These are phyloP conservation scores for Glaucidium brasilianum DNA, from an alignment of 2,113 vertebrate genomes.

Conservation along the genomic window DNA sequence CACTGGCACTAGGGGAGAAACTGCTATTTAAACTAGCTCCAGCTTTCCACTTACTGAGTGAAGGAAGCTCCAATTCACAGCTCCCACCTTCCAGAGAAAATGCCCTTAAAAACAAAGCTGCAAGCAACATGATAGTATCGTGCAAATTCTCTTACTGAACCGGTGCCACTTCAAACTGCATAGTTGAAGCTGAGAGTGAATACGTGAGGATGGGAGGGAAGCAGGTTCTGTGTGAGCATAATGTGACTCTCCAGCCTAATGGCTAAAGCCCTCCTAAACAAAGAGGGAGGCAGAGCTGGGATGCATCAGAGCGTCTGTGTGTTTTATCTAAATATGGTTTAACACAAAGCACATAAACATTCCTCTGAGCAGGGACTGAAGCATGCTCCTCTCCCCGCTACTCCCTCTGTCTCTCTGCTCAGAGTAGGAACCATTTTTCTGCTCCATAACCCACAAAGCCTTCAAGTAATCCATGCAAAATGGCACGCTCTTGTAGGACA, in stretches of 20 bases:
- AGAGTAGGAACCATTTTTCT: neutral
- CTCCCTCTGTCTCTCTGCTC: neutral
- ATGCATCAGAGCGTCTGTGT: neutral
- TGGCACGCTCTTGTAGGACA: fast-evolving
- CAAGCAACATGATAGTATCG: neutral
- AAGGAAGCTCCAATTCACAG: neutral
- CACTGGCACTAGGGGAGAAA: neutral
- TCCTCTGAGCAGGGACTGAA: neutral
- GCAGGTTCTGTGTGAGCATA: neutral
- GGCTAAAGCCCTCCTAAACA: neutral
- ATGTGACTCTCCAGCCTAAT: neutral
- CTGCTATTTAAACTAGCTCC: neutral
- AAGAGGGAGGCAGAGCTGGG: neutral
- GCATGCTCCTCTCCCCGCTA: fast-evolving
- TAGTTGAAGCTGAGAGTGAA: neutral
- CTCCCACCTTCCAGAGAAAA: neutral
- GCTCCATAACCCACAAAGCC: neutral
- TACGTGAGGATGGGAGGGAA: neutral
- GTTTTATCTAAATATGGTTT: neutral
- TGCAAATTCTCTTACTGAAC: neutral
- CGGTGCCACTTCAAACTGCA: neutral
- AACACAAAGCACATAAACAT: neutral
- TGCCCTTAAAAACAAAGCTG: neutral
- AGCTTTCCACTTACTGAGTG: neutral
- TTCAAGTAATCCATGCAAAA: neutral